Conservation (phyloP, 2,888 invertebrate genomes). For the Torymus aiolomorphi region DNA sequence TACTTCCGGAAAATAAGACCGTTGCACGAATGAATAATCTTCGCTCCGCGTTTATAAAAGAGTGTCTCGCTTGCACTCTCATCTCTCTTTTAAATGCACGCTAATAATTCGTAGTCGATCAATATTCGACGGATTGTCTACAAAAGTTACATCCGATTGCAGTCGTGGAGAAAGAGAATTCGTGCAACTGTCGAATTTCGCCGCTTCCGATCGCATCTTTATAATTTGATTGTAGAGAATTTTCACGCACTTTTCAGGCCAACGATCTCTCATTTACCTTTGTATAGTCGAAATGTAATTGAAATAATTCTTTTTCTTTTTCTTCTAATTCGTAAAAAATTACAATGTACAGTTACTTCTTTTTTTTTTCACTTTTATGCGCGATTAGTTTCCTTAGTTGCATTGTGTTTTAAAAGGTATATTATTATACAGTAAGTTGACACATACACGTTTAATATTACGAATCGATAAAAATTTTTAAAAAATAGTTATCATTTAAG, state of each 20-base stretch:
- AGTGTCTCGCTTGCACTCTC: neutral
- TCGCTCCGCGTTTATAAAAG: too few relatives aligned
- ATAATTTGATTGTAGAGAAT: slow-evolving; percentile 47
- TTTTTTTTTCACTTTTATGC: slow-evolving; percentile 1
- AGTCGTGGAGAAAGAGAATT: slow-evolving; percentile 17
- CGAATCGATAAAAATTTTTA: slow-evolving; percentile 37
- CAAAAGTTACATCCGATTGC: slow-evolving; percentile 1
- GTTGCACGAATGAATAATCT: slow-evolving; percentile 30
- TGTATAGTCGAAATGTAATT: slow-evolving; percentile 4
- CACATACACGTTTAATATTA: slow-evolving; percentile 21
- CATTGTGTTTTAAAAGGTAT: slow-evolving; percentile 23
- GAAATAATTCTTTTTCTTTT: slow-evolving; percentile 5
- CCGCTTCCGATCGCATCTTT: neutral
- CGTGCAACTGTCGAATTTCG: slow-evolving; percentile 49
- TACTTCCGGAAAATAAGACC: slow-evolving; percentile 28
- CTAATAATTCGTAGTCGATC: slow-evolving; percentile 7
- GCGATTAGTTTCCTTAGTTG: slow-evolving; percentile 10
- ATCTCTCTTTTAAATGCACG: neutral
- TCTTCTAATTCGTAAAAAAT: slow-evolving; percentile 45
- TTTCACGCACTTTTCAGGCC: neutral
- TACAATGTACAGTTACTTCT: slow-evolving; percentile 28
- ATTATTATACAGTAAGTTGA: slow-evolving; percentile 19
- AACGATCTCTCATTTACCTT: slow-evolving; percentile 7
- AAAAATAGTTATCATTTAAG: slow-evolving; percentile 41
- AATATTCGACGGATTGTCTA: slow-evolving; percentile 29